Conservation (phyloP, 1,140 invertebrate genomes). For the Propsilocerus akamusi region DNA sequence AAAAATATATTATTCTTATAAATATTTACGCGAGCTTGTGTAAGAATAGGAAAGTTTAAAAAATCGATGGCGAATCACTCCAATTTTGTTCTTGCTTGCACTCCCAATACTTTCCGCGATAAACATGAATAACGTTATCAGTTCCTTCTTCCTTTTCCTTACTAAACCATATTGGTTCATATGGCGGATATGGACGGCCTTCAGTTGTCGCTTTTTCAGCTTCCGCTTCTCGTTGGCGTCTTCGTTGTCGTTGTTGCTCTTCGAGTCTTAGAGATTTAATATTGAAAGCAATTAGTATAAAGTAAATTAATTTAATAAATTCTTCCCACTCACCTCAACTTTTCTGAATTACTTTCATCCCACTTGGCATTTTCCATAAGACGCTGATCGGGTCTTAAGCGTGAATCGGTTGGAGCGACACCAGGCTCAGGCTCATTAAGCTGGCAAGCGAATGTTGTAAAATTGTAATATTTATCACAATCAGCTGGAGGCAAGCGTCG, state of each 20-base stretch:
- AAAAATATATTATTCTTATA: no score
- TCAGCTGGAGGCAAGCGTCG: conserved; percentile 54
- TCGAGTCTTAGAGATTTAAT: conserved; percentile 53
- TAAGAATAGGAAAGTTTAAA: no score
- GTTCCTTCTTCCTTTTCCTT: conserved; percentile 62
- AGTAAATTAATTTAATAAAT: neutral
- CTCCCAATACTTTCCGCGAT: conserved; percentile 83
- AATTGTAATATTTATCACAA: conserved; percentile 68
- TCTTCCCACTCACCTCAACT: conserved; percentile 24
- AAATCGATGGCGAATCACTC: conserved; percentile 85
- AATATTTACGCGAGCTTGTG: no score
- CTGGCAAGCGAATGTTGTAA: conserved; percentile 87
- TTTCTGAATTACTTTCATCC: conserved; percentile 91
- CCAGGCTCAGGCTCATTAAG: conserved; percentile 87
- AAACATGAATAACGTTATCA: conserved; percentile 67
- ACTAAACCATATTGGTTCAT: conserved; percentile 82
- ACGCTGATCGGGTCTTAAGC: conserved; percentile 86
- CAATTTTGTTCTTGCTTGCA: conserved; percentile 79
- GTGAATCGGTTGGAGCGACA: conserved; percentile 88
- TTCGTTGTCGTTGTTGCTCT: conserved; percentile 74
- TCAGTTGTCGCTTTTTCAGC: conserved; percentile 53
- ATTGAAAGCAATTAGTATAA: neutral
- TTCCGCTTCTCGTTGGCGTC: conserved; percentile 54
- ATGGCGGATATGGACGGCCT: conserved; percentile 54
- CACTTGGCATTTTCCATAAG: conserved; percentile 93